Evolutionary conservation across 2,888 invertebrate species (phyloP).

Genomic region (Cyclophora albipunctata): DNA sequence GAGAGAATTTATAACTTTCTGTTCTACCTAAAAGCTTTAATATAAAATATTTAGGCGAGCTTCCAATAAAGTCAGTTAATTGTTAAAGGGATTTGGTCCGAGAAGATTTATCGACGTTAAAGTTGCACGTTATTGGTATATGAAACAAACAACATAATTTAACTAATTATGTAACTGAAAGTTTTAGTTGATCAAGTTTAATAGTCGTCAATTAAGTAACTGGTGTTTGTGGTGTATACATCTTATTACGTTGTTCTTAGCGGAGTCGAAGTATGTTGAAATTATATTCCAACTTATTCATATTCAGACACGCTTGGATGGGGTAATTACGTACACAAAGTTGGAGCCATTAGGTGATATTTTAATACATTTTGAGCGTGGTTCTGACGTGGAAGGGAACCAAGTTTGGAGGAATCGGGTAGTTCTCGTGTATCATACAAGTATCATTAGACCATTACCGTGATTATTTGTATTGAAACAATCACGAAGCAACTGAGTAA

Average conservation of each 20-base stretch:
- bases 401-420: slow-evolving; percentile 1
- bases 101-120: too few relatives aligned
- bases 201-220: slow-evolving; percentile 10
- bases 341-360: slow-evolving; percentile 27
- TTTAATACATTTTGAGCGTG: slow-evolving; percentile 20
- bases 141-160: too few relatives aligned
- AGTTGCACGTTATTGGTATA: too few relatives aligned
- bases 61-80: too few relatives aligned
- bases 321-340: slow-evolving; percentile 22
- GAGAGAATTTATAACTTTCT: not conserved
- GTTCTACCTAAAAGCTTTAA: too few relatives aligned
- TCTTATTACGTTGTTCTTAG: slow-evolving; percentile 1
- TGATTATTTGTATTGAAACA: slow-evolving; percentile 44
- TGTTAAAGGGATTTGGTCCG: too few relatives aligned
- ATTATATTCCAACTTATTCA: slow-evolving; percentile 11
- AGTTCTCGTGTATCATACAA: too few relatives aligned
- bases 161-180: too few relatives aligned
- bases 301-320: slow-evolving; percentile 7
- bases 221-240: slow-evolving; percentile 2
- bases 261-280: slow-evolving; percentile 4
- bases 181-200: not conserved
- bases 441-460: slow-evolving; percentile 65
- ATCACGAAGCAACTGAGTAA: slow-evolving; percentile 11
- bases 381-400: slow-evolving; percentile 2
- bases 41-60: too few relatives aligned